Base-by-base conservation (phyloP, 2,888 invertebrate species). In the Lepidocyrtinus sp. region DNA sequence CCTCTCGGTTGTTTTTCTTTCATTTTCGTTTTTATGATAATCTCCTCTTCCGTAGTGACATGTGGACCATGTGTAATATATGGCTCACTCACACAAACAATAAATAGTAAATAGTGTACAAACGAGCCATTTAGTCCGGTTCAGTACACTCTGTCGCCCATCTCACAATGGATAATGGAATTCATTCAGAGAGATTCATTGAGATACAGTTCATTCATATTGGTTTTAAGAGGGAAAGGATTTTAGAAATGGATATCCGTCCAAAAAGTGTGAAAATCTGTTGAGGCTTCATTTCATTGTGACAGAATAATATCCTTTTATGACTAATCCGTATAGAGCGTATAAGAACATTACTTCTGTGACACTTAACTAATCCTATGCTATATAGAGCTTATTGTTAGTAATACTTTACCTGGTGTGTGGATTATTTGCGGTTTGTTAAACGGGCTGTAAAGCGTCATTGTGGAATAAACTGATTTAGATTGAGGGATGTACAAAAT, bases 131-230 rank as follows among this genome's bases (percentile, higher is more conserved):
- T 55, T 55, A 55, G 17, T 55, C 17, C 55, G 55, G n/a, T 55
- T 55, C 55, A 55, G 55, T 55, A n/a, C 55, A 55, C 55, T 55
- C 55, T 55, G 55, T 55, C 55, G 55, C 55, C 55, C 55, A 55
- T 15, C 17, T 55, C n/a, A 12, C 55, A 55, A 3, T 55, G 36
- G 36, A 36, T 7, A 12, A 36, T 5, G 5, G 36, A 36, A 36
- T 12, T 9, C 36, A 12, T 36, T 36, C 36, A 36, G n/a, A n/a
- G n/a, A n/a, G n/a, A n/a, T n/a, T n/a, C n/a, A n/a, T n/a, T n/a
- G n/a, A n/a, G n/a, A n/a, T n/a, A n/a, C n/a, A n/a, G n/a, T 36
- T 36, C 36, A 36, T 36, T 36, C 36, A 36, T 36, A 36, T 12
- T 5, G 5, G 36, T 36, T 36, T 55, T 55, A n/a, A n/a, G 55